Evolutionary conservation across 1,140 invertebrate species (phyloP), one percentile per base, ranked within the genome.

Genomic region (Asobara japonica): DNA sequence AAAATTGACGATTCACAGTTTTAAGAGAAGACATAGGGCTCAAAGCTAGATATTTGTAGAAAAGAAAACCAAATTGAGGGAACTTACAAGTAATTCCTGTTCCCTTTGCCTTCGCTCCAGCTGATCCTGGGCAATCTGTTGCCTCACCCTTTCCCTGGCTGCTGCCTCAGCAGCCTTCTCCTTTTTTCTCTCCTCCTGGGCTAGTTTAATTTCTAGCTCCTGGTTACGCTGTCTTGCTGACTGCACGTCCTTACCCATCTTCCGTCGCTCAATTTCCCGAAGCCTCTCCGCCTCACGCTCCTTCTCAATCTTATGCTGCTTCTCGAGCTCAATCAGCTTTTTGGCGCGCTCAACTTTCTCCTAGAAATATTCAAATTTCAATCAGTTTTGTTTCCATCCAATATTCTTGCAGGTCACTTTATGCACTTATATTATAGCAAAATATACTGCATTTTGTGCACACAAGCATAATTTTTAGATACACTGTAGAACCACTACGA

Each of bases 111-210:
- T 85, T 61, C 90, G 77, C 77, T 92, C 90, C 6, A 89, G 84
- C 71, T 93, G 91, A 82, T 95, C 94, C 84, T 93, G 92, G 18
- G 91, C 93, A 79, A 93, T 96, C 86, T 94, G 92, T 68, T 91
- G 90, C 75, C 91, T 87, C 30, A 95, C 91, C 77, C 90, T 89
- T 74, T 94, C 91, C 76, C 91, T 83, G 2, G 92, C 92, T 56
- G 89, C 84, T 66, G 90, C 86, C 73, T 94, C 92, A 67, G 92
- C 92, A 72, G 90, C 87, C 80, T 92, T 94, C 74, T 94, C 93
- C 73, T 89, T 91, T 76, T 92, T 89, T 66, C 92, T 90, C 74
- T 92, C 91, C 74, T 93, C 89, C 78, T 92, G 86, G 31, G 91
- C 76, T 80, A 93, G 89, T 77, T 93, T 93, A 2, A 93, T 75